Conservation (phyloP, 2,797 vertebrate genomes). For the Coracias cyanogaster region DNA sequence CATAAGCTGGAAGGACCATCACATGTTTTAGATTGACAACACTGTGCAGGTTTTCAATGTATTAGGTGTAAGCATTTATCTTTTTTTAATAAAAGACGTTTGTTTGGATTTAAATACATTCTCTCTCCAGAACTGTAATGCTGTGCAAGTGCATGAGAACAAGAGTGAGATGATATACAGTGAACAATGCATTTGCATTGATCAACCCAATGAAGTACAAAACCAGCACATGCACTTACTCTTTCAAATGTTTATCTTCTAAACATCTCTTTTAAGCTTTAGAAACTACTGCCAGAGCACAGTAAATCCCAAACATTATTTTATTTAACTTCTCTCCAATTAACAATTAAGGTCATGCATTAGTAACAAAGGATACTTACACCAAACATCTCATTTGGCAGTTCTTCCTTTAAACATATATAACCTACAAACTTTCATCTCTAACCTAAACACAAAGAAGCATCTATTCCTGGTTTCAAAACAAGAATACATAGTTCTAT, state of each 20-base stretch:
- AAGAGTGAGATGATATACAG: neutral
- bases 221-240: neutral
- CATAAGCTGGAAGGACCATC: conserved; percentile 27
- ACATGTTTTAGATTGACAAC: conserved; percentile 45
- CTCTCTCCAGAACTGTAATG: neutral
- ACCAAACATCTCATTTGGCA: neutral
- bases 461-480: neutral
- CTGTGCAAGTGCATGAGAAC: neutral
- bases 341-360: neutral
- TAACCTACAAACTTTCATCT: neutral
- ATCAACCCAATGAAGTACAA: neutral
- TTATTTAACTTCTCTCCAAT: neutral
- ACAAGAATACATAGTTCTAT: neutral
- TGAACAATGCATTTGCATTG: neutral
- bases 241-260: neutral
- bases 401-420: neutral
- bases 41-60: neutral
- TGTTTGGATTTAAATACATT: conserved; percentile 5
- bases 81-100: conserved; percentile 32
- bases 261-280: neutral
- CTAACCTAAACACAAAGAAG: neutral
- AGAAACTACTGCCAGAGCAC: neutral
- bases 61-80: conserved; percentile 20
- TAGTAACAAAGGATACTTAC: neutral
- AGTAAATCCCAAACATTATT: neutral